A percentile compares a stretch with the other conserved stretches of the same genome.
phyloP scores from a whole-genome alignment of 1,140 invertebrate species.

The Paraescarpia echinospica region DNA sequence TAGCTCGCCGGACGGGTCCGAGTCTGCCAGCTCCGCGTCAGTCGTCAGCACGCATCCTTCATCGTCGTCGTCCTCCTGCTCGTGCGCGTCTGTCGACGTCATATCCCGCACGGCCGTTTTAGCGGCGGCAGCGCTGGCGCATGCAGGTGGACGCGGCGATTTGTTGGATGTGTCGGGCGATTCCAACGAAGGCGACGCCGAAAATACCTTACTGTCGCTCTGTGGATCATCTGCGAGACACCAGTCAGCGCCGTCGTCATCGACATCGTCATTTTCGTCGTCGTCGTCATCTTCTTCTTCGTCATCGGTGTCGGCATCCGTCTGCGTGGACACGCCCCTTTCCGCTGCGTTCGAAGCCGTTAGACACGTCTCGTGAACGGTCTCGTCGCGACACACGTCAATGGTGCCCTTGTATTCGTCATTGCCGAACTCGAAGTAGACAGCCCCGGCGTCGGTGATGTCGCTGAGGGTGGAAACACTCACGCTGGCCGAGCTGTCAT shows the following conservation, averaged over 20 bases:
- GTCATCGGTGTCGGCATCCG: background rate
- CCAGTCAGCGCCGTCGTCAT: background rate
- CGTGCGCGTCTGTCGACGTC: background rate
- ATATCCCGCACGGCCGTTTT: background rate
- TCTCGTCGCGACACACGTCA: too few relatives aligned
- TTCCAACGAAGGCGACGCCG: background rate
- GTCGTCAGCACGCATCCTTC: background rate
- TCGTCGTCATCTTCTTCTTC: conserved; percentile 51
- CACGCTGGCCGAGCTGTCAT: background rate
- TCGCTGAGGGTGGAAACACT: background rate
- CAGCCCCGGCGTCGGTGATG: background rate
- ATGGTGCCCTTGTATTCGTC: background rate
- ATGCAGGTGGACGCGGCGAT: background rate
- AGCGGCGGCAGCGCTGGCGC: too few relatives aligned
- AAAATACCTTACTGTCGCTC: background rate
- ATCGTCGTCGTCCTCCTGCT: background rate
- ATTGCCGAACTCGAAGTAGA: background rate
- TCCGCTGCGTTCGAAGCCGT: background rate
- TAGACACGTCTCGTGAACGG: background rate
- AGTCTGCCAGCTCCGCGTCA: background rate
- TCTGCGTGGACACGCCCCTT: background rate
- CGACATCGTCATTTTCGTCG: conserved; percentile 68
- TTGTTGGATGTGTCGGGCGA: background rate
- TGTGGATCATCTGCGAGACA: background rate
- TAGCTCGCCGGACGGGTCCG: background rate